These are phyloP conservation scores for Rhizoglyphus robini DNA, from an alignment of 1,140 invertebrate genomes.

Conservation along the genomic window DNA sequence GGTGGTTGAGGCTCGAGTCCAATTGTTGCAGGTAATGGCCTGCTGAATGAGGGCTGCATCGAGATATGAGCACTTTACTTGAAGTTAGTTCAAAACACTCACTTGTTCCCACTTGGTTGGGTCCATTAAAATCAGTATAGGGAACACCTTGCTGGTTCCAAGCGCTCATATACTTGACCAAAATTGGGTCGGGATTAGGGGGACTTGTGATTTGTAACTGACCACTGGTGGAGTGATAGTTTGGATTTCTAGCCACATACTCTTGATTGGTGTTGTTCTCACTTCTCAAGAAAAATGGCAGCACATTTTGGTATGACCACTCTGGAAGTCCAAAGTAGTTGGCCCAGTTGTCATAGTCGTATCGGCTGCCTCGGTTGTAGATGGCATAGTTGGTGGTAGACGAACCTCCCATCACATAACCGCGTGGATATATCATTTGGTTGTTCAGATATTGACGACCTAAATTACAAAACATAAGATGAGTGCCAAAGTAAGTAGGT, in stretches of 20 bases:
- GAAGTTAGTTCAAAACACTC: not conserved
- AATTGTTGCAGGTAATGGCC: constrained; percentile 49
- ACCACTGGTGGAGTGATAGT: constrained; percentile 60
- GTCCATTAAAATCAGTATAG: constrained; percentile 63
- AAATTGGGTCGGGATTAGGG: constrained; percentile 61
- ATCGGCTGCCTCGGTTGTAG: no score
- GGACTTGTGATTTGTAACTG: constrained; percentile 69
- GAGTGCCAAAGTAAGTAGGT: not conserved
- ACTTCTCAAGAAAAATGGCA: constrained; percentile 79
- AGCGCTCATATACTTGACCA: constrained; percentile 51
- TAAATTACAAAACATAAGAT: not conserved
- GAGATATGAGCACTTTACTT: not conserved
- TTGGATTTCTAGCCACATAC: constrained; percentile 27
- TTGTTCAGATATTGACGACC: not conserved
- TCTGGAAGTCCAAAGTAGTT: constrained; percentile 61
- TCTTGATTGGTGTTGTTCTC: constrained; percentile 68
- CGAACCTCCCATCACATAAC: constrained; percentile 47
- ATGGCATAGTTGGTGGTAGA: constrained; percentile 91
- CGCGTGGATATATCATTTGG: constrained; percentile 23
- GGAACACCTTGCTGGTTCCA: constrained; percentile 30
- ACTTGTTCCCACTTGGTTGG: constrained; percentile 40
- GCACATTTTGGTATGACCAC: constrained; percentile 71
- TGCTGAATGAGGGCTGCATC: constrained; percentile 11
- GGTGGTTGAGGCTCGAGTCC: constrained; percentile 70
- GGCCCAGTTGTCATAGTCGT: constrained; percentile 83